A percentile compares a stretch with the other conserved stretches of the same genome.
Evolutionary conservation across 2,888 invertebrate species (phyloP).

Genomic region (Strigamia transsilvanica): DNA sequence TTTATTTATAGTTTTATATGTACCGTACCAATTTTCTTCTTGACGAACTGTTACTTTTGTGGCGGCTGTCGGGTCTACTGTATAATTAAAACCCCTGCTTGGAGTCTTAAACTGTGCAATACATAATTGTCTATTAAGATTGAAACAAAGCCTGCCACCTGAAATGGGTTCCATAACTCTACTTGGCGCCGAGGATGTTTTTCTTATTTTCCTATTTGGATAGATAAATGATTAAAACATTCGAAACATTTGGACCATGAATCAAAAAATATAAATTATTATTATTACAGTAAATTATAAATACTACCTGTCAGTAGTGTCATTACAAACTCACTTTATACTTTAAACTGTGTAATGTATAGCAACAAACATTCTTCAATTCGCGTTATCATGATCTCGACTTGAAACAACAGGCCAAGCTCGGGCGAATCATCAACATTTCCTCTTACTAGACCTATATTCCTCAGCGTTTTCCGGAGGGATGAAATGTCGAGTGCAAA

Average conservation of each 20-base stretch:
- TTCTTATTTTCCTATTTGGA: neutral
- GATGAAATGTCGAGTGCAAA: constrained; percentile 12
- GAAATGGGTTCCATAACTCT: constrained; percentile 48
- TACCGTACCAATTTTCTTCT: neutral
- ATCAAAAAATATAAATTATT: neutral
- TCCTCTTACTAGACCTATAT: constrained; percentile 4
- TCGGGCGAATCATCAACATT: constrained; percentile 23
- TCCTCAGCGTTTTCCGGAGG: constrained; percentile 36
- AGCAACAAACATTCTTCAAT: neutral
- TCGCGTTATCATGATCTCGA: constrained; percentile 12
- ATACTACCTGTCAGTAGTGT: neutral
- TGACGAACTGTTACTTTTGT: neutral
- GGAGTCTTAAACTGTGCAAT: constrained; percentile 20
- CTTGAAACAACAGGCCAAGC: constrained; percentile 18
- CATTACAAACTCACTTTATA: neutral
- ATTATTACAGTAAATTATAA: neutral
- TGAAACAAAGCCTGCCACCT: constrained; percentile 51
- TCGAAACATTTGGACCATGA: neutral
- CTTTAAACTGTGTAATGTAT: neutral
- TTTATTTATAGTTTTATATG: no score
- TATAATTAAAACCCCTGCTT: constrained; percentile 40
- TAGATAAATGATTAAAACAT: neutral
- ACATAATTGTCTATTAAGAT: constrained; percentile 51
- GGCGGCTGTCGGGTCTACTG: neutral
- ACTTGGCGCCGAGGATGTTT: neutral